Conservation (phyloP, 2,888 invertebrate genomes). For the Zootermopsis nevadensis region DNA sequence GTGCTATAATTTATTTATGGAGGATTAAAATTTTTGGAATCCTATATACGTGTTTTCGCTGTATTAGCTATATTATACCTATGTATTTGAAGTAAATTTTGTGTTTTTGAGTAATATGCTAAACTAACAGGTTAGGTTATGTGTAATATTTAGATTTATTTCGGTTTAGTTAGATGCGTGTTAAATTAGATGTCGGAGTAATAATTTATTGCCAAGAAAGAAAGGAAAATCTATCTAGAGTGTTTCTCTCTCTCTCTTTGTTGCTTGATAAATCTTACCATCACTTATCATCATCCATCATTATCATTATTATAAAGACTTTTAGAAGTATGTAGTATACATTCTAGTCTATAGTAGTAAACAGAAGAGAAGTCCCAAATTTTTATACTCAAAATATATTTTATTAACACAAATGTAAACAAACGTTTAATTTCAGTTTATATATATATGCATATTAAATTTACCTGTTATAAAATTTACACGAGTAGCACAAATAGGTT, state of each 20-base stretch:
- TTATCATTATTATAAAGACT: neutral
- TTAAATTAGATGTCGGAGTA: conserved; percentile 16
- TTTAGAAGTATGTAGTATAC: neutral
- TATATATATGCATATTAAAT: neutral
- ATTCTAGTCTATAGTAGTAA: conserved; percentile 8
- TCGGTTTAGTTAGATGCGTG: neutral
- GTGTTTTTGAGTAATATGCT: neutral
- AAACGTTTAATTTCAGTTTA: conserved; percentile 4
- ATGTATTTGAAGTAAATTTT: neutral
- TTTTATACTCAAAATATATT: conserved; percentile 42
- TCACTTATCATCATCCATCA: neutral
- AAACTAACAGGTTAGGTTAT: neutral
- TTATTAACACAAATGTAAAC: conserved; percentile 29
- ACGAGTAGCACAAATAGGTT: neutral
- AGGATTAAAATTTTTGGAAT: neutral
- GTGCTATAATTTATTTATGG: neutral
- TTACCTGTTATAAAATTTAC: neutral
- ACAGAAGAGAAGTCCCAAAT: conserved; percentile 28
- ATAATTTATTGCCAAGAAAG: neutral
- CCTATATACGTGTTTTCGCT: conserved; percentile 10
- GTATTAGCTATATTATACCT: conserved; percentile 17
- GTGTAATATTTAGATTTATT: neutral
- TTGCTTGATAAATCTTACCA: conserved; percentile 40
- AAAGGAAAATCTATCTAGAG: neutral
- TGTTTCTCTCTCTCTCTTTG: conserved; percentile 45